A percentile compares a stretch with the other conserved stretches of the same genome.
phyloP scores from a whole-genome alignment of 2,888 invertebrate genomes.

The Eudasyphora cyanicolor region DNA sequence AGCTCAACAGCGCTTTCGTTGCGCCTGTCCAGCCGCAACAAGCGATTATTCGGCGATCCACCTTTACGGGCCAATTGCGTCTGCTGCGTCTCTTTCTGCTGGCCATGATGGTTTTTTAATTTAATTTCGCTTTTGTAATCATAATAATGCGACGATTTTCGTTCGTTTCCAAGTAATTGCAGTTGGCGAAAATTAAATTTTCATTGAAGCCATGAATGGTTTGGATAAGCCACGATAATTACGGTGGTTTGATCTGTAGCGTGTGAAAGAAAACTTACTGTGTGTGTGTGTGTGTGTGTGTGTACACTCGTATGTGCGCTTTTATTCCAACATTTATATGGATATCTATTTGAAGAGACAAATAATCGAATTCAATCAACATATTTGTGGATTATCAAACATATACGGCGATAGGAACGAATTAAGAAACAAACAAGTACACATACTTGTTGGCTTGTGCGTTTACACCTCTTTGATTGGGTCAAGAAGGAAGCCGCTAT shows the following conservation, averaged over 20 bases:
- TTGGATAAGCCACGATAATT: slow-evolving; percentile 25
- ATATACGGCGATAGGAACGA: neutral
- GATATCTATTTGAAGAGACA: too few relatives aligned
- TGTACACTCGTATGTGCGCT: neutral
- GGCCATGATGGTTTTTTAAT: slow-evolving; percentile 41
- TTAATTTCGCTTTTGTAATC: slow-evolving; percentile 32
- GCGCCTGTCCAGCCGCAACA: neutral
- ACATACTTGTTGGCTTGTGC: too few relatives aligned
- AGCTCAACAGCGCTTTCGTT: too few relatives aligned
- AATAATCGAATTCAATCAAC: neutral
- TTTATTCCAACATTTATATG: too few relatives aligned
- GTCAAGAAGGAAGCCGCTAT: too few relatives aligned
- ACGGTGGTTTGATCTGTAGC: neutral
- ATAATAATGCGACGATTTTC: slow-evolving; percentile 58
- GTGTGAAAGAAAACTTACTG: neutral
- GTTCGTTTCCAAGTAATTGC: neutral
- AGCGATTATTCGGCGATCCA: neutral
- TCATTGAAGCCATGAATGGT: slow-evolving; percentile 24
- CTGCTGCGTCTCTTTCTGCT: slow-evolving; percentile 16
- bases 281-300: neutral
- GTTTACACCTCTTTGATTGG: too few relatives aligned
- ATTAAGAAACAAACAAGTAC: slow-evolving; percentile 29
- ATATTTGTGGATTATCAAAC: neutral
- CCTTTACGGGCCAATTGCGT: neutral
- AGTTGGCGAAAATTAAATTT: slow-evolving; percentile 23